Base-by-base conservation (phyloP, 92 coral and sea anemone species). In the Parazoanthus swiftii region DNA sequence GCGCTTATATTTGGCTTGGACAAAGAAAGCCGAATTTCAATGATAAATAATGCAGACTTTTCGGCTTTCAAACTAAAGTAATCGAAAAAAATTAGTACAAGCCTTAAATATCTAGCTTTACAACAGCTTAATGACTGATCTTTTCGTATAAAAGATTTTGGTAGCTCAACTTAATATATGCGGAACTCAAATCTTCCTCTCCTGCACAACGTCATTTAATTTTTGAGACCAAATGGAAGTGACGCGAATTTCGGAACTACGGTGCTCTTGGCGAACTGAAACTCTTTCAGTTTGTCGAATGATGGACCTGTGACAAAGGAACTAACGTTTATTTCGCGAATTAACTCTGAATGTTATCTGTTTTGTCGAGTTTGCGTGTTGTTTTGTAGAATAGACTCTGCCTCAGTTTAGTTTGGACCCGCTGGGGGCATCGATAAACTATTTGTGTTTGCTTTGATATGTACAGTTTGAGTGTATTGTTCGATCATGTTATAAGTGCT, bases 1-100 rank as follows among this genome's bases (percentile, higher is more conserved):
- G 26, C 42, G 66, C 67, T 82, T 66, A 18, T 4, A 81, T 82
- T 68, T 63, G 25, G 33, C 10, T 83, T 73, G 54, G 38, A 70
- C 76, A 83, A 68, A 81, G 76, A 44, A 84, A 48, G 26, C 66
- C 86, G 65, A 82, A 39, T 76, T n/a, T 46, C 11, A 68, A 39
- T 29, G 8, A 70, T 39, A 38, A 33, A 72, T 83, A 80, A 80
- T 50, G 77, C 46, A 44, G 37, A 23, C 42, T 18, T 14, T 72
- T 84, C 29, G 66, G 87, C 46, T 66, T 71, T 82, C 20, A 67
- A 38, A 82, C 77, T 26, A 42, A 39, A 16, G 25, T 36, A 68
- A 83, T 83, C 59, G 39, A 37, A 43, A 48, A 29, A 25, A 26
- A 59, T 7, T 1, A 43, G 50, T 35, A n/a, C 44, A 33, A 25